Conservation (phyloP, 2,113 vertebrate species). For the Nyctibius bracteatus region DNA sequence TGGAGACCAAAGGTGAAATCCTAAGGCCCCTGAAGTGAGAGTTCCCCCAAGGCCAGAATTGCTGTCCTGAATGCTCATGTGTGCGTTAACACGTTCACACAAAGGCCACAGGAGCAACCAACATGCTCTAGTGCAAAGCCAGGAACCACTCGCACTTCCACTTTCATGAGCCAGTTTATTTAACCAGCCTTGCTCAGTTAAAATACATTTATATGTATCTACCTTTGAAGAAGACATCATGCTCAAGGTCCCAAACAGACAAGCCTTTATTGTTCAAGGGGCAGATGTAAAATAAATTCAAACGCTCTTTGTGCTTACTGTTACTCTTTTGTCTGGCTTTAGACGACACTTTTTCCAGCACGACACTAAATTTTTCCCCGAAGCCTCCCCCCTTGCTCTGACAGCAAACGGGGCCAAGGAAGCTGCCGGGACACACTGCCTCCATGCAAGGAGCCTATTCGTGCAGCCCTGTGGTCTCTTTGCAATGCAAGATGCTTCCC, state of each 20-base stretch:
- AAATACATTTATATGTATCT: neutral
- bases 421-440: accelerated
- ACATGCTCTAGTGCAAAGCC: neutral
- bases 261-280: neutral
- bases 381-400: neutral
- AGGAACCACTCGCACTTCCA: neutral
- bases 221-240: neutral
- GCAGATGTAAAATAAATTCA: neutral
- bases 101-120: neutral
- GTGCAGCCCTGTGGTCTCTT: neutral
- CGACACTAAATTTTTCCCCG: accelerated
- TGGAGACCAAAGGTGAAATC: neutral
- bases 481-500: neutral
- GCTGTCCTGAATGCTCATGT: neutral
- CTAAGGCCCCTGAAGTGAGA: neutral
- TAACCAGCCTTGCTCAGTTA: neutral
- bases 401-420: neutral
- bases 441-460: neutral
- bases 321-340: neutral
- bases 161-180: neutral
- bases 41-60: neutral
- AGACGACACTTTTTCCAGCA: neutral
- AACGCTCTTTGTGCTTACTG: neutral
- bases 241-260: neutral
- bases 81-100: accelerated